Base-by-base conservation (phyloP, 2,113 vertebrate species). In the Hippocampus zosterae region DNA sequence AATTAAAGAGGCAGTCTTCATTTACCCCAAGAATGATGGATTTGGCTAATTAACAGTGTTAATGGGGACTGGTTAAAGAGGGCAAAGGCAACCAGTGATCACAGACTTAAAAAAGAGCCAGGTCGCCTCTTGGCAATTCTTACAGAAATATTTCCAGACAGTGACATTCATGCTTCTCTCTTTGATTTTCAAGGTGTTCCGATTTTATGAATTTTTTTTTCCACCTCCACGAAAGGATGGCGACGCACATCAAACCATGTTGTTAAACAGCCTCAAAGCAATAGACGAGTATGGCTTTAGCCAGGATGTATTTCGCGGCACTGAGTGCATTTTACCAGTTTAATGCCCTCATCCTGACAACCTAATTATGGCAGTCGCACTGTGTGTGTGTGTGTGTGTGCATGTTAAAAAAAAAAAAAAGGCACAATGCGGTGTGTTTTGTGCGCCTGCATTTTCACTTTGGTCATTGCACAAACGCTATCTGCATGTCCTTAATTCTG, bases 1-100 rank as follows among this genome's bases (percentile, higher is more conserved):
- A 92, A 91, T 92, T 92, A 92, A 92, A 92, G 91, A 92, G 92
- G 92, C 90, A 92, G 92, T 92, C 90, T 91, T 92, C 91, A 92
- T 92, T 92, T 91, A 91, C 76, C 86, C 85, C 86, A 88, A 91
- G 90, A 92, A 92, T 92, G 92, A 92, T 92, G 90, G 91, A 92
- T 92, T 91, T 88, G 82, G 88, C 91, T 92, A 92, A 92, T 92
- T 91, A 92, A 91, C 85, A 69, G 83, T 88, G 86, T 92, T 92
- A 92, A 92, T 92, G 85, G 89, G 83, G 79, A 86, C 84, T 90
- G 92, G 89, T 85, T 88, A 91, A 85, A 86, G 88, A 90, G 89
- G 88, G 81, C 88, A 88, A 74, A 71, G 77, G 71, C 83, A 81
- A 81, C 79, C 61, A 65, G 84, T 85, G 79, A 79, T 73, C 74